Evolutionary conservation across 2,113 vertebrate genomes (phyloP).

Genomic region (Progne subis): DNA sequence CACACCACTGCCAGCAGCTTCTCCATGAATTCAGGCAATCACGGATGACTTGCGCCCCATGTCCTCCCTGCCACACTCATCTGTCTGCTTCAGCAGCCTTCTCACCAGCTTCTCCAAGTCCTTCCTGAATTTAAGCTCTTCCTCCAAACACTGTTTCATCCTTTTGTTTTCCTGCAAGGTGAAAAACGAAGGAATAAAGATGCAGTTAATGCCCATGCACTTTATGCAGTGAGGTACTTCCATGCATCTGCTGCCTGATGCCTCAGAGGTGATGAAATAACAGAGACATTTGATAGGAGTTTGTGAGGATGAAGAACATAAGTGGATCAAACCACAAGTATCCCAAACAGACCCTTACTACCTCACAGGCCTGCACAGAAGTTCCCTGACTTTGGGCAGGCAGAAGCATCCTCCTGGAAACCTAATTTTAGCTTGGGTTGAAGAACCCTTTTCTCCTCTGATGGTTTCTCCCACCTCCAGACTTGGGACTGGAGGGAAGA

Average conservation of each 20-base stretch:
- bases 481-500: neutral
- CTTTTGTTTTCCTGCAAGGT: conserved; percentile 88
- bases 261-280: neutral
- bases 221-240: neutral
- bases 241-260: neutral
- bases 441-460: neutral
- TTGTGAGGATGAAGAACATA: neutral
- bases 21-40: conserved; percentile 35
- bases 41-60: conserved; percentile 74
- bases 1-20: conserved; percentile 39
- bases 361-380: neutral
- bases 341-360: neutral
- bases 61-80: conserved; percentile 89
- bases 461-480: neutral
- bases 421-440: neutral
- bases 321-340: neutral
- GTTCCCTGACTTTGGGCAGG: neutral
- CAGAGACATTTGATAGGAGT: neutral
- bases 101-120: conserved; percentile 92
- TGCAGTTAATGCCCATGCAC: neutral
- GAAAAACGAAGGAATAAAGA: neutral
- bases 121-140: conserved; percentile 94
- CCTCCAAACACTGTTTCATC: conserved; percentile 97
- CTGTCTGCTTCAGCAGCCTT: conserved; percentile 92
- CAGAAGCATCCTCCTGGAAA: neutral